These are phyloP conservation scores for Sarcophaga bullata DNA, from an alignment of 1,140 invertebrate species.

Conservation along the genomic window DNA sequence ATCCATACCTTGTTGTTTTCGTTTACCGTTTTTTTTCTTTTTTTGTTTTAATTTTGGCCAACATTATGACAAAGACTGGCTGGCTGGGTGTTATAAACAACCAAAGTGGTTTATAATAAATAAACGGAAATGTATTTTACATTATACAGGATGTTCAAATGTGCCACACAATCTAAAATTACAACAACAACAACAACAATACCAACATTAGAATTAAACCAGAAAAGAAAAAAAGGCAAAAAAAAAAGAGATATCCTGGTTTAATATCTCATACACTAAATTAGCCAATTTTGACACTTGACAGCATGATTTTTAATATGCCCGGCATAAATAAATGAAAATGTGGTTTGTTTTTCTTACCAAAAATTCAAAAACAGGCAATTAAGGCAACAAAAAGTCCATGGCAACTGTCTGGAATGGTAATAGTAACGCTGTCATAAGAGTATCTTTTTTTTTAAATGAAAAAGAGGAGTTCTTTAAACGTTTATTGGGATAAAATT, in stretches of 20 bases:
- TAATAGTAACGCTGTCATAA: too few relatives aligned
- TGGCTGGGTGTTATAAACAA: not conserved
- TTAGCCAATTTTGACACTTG: constrained; percentile 19
- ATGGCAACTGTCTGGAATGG: too few relatives aligned
- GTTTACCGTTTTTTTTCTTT: not conserved
- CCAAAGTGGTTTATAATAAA: not conserved
- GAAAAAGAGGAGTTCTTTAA: too few relatives aligned
- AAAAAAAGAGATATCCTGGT: constrained; percentile 9
- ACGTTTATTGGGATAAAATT: too few relatives aligned
- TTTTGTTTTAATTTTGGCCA: not conserved
- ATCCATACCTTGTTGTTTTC: not conserved
- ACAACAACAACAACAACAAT: not conserved
- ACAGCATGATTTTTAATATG: not conserved
- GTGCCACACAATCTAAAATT: constrained; percentile 11
- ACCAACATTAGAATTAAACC: too few relatives aligned
- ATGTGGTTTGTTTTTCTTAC: not conserved
- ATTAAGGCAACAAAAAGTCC: too few relatives aligned
- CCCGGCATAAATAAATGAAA: not conserved
- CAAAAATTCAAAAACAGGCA: too few relatives aligned
- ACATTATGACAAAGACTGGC: not conserved
- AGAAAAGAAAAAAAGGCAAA: not conserved
- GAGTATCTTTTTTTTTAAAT: too few relatives aligned
- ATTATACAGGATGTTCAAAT: constrained; percentile 20
- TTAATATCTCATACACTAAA: not conserved
- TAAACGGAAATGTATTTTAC: constrained; percentile 18